Percentiles rank a stretch among this genome's conserved stretches.
These are phyloP conservation scores for Pangasianodon hypophthalmus DNA, from an alignment of 2,113 vertebrate species.

Conservation along the genomic window DNA sequence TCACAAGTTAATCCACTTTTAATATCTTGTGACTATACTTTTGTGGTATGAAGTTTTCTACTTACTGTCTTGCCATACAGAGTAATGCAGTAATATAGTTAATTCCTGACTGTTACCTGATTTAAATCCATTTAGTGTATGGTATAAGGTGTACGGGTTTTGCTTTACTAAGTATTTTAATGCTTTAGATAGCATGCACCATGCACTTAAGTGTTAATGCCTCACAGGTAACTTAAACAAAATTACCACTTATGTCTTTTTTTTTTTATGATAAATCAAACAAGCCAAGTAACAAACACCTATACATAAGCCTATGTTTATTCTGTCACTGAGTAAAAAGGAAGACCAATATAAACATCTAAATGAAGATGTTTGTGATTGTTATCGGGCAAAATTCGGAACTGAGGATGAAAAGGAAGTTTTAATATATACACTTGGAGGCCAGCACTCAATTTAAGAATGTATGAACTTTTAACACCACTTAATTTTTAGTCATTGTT, in stretches of 20 bases:
- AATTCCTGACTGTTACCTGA: neutral
- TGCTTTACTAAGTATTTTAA: neutral
- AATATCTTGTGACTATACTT: neutral
- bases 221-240: neutral
- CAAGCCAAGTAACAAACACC: neutral
- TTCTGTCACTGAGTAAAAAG: neutral
- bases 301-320: neutral
- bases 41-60: neutral
- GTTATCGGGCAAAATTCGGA: neutral
- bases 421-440: neutral
- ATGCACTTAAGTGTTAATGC: neutral
- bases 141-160: neutral
- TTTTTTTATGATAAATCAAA: too few species aligned
- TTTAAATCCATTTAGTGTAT: neutral
- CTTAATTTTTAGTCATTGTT: neutral
- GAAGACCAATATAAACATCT: neutral
- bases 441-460: neutral
- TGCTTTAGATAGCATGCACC: neutral
- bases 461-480: neutral
- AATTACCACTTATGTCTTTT: too few species aligned
- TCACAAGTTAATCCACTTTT: neutral
- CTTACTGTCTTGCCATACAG: neutral
- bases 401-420: neutral
- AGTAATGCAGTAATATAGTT: neutral
- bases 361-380: neutral